phyloP scores from a whole-genome alignment of 2,888 invertebrate species.

The Tetranychus truncatus region DNA sequence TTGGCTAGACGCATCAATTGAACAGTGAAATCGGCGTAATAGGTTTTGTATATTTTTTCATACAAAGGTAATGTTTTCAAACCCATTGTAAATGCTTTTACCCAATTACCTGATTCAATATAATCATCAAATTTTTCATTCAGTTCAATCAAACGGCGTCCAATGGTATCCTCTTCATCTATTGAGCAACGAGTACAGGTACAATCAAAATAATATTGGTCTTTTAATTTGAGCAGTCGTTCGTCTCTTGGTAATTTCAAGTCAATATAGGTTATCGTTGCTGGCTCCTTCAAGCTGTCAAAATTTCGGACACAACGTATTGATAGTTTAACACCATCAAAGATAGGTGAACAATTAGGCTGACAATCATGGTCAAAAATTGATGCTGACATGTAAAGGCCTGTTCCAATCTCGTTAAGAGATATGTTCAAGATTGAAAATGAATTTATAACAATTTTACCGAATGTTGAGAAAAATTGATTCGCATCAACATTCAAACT shows the following conservation, averaged over 20 bases:
- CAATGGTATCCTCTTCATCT: not conserved
- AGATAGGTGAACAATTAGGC: constrained; percentile 69
- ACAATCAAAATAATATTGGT: constrained; percentile 70
- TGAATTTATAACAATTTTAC: constrained; percentile 67
- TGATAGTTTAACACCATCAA: constrained; percentile 57
- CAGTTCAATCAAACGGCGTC: not conserved
- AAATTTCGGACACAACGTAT: constrained; percentile 53
- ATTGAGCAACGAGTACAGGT: constrained; percentile 47
- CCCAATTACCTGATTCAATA: constrained; percentile 16
- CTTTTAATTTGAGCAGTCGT: constrained; percentile 49
- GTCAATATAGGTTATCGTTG: constrained; percentile 72
- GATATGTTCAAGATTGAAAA: constrained; percentile 68
- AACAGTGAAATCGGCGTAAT: constrained; percentile 56
- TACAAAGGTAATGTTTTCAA: constrained; percentile 13
- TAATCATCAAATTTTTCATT: constrained; percentile 15
- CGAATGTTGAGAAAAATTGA: constrained; percentile 20
- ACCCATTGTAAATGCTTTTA: constrained; percentile 13
- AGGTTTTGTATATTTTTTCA: constrained; percentile 41
- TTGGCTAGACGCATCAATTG: constrained; percentile 61
- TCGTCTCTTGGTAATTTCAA: constrained; percentile 50
- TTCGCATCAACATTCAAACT: constrained; percentile 3
- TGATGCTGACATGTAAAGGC: constrained; percentile 65
- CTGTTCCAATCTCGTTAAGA: constrained; percentile 65
- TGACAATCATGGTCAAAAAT: constrained; percentile 72
- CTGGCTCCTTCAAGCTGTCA: constrained; percentile 36